Percentiles rank a stretch among this genome's conserved stretches.
Conservation (phyloP, 2,888 invertebrate species). For the Rugalucina vietnamica region DNA sequence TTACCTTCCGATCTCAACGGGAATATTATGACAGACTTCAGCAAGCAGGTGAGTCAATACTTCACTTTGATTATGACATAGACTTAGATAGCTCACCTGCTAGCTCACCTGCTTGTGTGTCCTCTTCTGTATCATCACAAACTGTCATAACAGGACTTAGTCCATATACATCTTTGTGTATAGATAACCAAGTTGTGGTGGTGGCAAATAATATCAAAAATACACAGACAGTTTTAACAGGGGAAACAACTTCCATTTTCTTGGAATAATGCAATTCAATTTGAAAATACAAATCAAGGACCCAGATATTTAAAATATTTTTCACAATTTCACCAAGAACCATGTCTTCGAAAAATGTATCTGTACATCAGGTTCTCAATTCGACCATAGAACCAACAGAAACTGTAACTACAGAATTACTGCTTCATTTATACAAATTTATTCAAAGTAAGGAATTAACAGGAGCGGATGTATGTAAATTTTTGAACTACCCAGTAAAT, state of each 20-base stretch:
- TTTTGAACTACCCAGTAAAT: neutral
- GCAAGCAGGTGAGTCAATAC: neutral
- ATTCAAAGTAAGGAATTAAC: neutral
- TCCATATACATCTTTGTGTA: neutral
- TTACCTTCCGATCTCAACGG: neutral
- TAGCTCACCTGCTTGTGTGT: neutral
- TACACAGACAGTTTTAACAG: neutral
- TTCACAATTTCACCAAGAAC: no score
- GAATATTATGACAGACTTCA: neutral
- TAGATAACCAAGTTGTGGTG: neutral
- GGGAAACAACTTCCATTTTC: neutral
- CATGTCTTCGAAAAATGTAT: neutral
- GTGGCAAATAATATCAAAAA: neutral
- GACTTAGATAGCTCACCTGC: no score
- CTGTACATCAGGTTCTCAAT: neutral
- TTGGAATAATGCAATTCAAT: neutral
- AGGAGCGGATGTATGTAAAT: neutral
- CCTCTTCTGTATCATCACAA: neutral
- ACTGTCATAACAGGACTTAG: neutral
- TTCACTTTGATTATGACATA: no score
- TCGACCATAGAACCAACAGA: neutral
- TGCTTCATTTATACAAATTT: neutral
- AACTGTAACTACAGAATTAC: neutral
- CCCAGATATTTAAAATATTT: no score
- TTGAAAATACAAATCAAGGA: no score